Evolutionary conservation across 23 tunicate genomes (phyloP).

Genomic region (Halocynthia aurantium): DNA sequence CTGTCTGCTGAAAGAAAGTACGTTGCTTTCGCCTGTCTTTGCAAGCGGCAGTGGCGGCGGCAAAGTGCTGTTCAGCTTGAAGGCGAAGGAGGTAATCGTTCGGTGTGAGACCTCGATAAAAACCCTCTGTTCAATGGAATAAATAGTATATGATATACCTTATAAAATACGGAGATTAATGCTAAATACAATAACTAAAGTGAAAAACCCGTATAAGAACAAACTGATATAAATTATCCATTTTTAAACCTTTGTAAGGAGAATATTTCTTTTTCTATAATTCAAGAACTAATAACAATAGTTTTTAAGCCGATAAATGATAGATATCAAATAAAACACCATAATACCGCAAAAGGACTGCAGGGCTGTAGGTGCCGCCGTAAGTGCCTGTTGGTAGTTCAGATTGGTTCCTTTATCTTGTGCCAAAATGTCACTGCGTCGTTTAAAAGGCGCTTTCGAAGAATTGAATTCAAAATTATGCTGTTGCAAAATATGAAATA

Average conservation of each 20-base stretch:
- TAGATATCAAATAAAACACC: background rate
- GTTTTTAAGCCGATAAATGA: too few relatives aligned
- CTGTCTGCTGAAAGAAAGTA: too few relatives aligned
- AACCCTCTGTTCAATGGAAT: constrained; percentile 1
- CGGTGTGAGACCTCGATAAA: background rate
- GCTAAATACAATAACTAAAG: background rate
- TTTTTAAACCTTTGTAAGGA: too few relatives aligned
- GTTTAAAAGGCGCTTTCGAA: background rate
- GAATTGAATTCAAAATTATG: background rate
- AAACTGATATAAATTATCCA: too few relatives aligned
- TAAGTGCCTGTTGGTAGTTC: background rate
- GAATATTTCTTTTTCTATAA: too few relatives aligned
- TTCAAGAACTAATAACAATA: too few relatives aligned
- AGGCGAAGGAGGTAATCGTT: constrained; percentile 8
- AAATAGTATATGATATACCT: background rate
- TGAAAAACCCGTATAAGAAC: too few relatives aligned
- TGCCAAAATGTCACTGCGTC: background rate
- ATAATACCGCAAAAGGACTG: background rate
- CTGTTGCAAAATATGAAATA: background rate
- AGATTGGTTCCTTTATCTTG: background rate
- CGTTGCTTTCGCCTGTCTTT: too few relatives aligned
- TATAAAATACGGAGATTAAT: background rate
- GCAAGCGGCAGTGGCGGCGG: too few relatives aligned
- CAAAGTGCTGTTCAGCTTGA: background rate
- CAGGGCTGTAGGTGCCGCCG: background rate